These are phyloP conservation scores for Salvelinus sp. DNA, from an alignment of 2,113 vertebrate genomes.

Conservation along the genomic window DNA sequence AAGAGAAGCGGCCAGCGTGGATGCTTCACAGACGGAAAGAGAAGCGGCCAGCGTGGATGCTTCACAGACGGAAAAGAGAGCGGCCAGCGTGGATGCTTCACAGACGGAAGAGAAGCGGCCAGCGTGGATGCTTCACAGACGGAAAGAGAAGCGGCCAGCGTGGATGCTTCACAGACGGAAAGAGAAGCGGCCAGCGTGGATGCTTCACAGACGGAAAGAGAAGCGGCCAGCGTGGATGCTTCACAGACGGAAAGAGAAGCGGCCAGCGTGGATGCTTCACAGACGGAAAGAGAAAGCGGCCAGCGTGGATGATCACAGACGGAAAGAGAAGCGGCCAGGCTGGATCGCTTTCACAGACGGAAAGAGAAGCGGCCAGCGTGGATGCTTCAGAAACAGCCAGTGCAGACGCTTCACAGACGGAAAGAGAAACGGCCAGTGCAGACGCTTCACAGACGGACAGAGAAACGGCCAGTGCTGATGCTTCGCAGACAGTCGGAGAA, in stretches of 20 bases:
- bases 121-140: background rate
- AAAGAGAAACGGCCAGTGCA: accelerated
- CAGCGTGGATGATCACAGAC: background rate
- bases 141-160: background rate
- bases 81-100: too few relatives aligned
- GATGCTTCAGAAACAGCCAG: background rate
- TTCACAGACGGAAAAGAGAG: background rate
- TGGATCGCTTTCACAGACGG: too few relatives aligned
- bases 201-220: background rate
- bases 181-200: background rate
- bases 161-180: background rate
- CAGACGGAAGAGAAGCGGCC: too few relatives aligned
- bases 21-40: too few relatives aligned
- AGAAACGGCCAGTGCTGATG: background rate
- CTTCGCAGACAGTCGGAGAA: too few relatives aligned
- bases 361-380: background rate
- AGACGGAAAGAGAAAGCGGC: background rate
- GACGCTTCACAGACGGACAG: background rate
- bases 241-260: background rate
- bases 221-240: background rate
- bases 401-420: background rate
- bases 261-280: background rate
- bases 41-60: too few relatives aligned
- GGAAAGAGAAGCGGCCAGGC: too few relatives aligned
- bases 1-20: too few relatives aligned